A percentile compares a stretch with the other conserved stretches of the same genome.
Conservation (phyloP, 2,113 vertebrate species). For the Amphiprion ocellaris region DNA sequence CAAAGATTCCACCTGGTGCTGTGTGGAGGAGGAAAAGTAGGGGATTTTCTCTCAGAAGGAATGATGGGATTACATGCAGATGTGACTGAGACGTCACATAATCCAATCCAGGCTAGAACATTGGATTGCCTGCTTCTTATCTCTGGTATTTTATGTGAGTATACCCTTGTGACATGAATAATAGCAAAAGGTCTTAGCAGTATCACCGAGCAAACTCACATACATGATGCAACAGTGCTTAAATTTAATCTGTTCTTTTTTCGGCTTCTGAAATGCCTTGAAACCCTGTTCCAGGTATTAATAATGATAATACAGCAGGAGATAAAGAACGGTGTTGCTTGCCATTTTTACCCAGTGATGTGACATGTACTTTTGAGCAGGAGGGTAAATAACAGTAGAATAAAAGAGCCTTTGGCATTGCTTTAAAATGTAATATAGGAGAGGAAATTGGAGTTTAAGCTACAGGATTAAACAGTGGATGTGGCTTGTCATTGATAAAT, state of each 20-base stretch:
- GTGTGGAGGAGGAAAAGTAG: conserved; percentile 43
- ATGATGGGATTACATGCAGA: conserved; percentile 74
- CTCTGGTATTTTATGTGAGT: conserved; percentile 31
- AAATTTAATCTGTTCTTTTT: conserved; percentile 37
- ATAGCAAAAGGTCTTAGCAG: conserved; percentile 12
- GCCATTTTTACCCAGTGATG: background rate
- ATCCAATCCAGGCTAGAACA: conserved; percentile 50
- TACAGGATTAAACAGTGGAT: too few relatives aligned
- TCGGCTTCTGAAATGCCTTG: background rate
- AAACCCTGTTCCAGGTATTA: background rate
- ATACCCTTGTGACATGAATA: conserved; percentile 35
- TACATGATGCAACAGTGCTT: background rate
- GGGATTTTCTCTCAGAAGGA: conserved; percentile 57
- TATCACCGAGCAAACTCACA: background rate
- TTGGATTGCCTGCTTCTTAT: conserved; percentile 49
- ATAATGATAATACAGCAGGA: background rate
- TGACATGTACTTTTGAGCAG: background rate
- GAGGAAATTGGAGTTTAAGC: too few relatives aligned
- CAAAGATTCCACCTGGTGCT: conserved; percentile 55
- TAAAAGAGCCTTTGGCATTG: too few relatives aligned
- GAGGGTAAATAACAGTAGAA: background rate
- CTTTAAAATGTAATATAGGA: background rate
- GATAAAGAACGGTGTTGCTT: background rate
- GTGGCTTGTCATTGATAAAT: too few relatives aligned
- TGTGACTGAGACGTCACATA: conserved; percentile 62